A percentile compares a stretch with the other conserved stretches of the same genome.
Conservation (phyloP, 1,140 invertebrate species). For the Bombus huntii region DNA sequence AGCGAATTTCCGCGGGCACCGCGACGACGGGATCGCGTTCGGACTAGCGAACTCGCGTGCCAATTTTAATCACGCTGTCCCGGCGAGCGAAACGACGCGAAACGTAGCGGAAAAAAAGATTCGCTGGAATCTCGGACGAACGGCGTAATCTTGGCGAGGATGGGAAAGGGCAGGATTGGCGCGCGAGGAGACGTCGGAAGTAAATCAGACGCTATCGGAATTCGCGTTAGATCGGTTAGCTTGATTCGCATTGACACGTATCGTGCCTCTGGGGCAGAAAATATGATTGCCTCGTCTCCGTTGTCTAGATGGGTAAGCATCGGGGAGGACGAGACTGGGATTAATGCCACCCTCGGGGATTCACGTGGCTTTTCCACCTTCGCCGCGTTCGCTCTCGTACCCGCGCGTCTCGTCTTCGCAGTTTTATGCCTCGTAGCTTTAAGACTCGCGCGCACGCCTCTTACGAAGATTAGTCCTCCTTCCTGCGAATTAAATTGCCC, state of each 20-base stretch:
- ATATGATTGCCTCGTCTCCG: slow-evolving; percentile 81
- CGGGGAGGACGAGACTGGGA: slow-evolving; percentile 71
- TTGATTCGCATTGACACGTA: slow-evolving; percentile 82
- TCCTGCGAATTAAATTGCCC: slow-evolving; percentile 4
- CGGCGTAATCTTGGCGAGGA: slow-evolving; percentile 43
- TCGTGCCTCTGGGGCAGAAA: slow-evolving; percentile 81
- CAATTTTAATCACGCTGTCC: too few relatives aligned
- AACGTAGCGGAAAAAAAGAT: slow-evolving; percentile 24
- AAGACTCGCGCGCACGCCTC: slow-evolving; percentile 55
- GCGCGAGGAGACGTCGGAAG: slow-evolving; percentile 48
- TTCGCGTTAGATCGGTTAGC: slow-evolving; percentile 81
- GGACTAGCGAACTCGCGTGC: too few relatives aligned
- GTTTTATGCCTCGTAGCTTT: slow-evolving; percentile 60
- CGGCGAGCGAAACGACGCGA: too few relatives aligned
- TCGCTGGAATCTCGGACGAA: slow-evolving; percentile 36
- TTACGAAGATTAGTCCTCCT: slow-evolving; percentile 58
- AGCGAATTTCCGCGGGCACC: slow-evolving; percentile 69
- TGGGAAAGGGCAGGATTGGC: slow-evolving; percentile 22
- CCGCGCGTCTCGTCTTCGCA: slow-evolving; percentile 36
- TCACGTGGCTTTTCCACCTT: slow-evolving; percentile 73
- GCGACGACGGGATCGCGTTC: slow-evolving; percentile 40
- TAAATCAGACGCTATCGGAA: slow-evolving; percentile 81
- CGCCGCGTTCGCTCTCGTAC: slow-evolving; percentile 42
- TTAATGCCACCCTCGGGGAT: slow-evolving; percentile 82
- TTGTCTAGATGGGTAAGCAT: slow-evolving; percentile 69